Base-by-base conservation (phyloP, 2,888 invertebrate species). In the Napeogenes inachia region DNA sequence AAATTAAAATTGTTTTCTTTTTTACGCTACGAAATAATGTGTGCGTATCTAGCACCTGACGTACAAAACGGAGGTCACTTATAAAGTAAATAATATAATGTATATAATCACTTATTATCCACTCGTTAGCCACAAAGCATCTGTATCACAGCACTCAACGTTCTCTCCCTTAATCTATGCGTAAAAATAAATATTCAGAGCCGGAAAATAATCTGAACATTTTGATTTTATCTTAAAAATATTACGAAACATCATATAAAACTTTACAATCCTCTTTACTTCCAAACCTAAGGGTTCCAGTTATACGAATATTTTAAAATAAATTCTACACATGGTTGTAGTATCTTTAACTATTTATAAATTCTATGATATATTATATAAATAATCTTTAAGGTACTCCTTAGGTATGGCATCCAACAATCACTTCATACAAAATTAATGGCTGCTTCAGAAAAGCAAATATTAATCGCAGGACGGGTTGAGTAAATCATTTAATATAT, bases 121-220 rank as follows among this genome's bases (percentile, higher is more conserved):
- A 72, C 70, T 73, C 79, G 72, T 73, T 74, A 73, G 74, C 75
- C 74, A 70, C 82, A 73, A 81, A 81, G 73, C 82, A 79, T 82
- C 75, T 81, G 74, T 88, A 89, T 89, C 88, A 89, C 88, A 88
- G 88, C 87, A 84, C 78, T 82, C 84, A 72, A 71, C 75, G 73
- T 77, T 76, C 72, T 70, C 74, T 77, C 75, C 75, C 82, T 84
- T 86, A 87, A 79, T 78, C 79, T 85, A 85, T 75, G 68, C 63
- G 57, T 62, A 64, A 58, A 63, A 65, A 56, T 32, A 66, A 63
- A 57, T 59, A 54, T 8, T 58, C 13, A 13, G 6, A 32, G 30
- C 12, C 4, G 30, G 53, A 45, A 47, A 42, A 42, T 8, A 47
- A 33, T 33, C 45, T 42, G 13, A 54, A 46, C 42, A 42, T 50